A percentile compares a stretch with the other conserved stretches of the same genome.
phyloP scores from a whole-genome alignment of 1,140 invertebrate species.

The Pseudoatta argentina region DNA sequence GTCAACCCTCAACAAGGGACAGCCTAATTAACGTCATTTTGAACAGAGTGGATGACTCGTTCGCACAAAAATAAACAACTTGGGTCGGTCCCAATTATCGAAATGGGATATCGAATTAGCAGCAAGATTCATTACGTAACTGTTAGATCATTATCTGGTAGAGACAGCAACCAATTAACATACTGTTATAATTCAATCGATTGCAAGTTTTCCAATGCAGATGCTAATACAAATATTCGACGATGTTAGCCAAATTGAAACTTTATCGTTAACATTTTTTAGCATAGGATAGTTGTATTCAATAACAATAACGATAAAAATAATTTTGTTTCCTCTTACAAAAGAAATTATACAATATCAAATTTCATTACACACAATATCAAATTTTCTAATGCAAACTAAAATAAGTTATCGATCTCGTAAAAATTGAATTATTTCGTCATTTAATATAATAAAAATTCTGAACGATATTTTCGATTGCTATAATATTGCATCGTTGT shows the following conservation, averaged over 20 bases:
- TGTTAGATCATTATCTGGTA: conserved; percentile 1
- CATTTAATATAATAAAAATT: neutral
- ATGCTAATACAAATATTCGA: conserved; percentile 12
- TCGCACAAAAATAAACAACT: conserved; percentile 62
- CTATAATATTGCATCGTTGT: neutral
- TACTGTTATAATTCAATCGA: neutral
- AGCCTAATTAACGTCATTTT: conserved; percentile 75
- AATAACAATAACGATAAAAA: neutral
- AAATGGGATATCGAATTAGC: conserved; percentile 67
- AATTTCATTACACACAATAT: neutral
- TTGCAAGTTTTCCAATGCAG: neutral
- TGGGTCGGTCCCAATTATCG: conserved; percentile 65
- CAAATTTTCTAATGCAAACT: neutral
- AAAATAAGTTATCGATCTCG: neutral
- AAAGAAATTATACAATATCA: neutral
- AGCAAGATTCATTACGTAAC: conserved; percentile 11
- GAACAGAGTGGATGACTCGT: conserved; percentile 52
- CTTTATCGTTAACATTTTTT: conserved; percentile 15
- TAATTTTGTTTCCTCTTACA: neutral
- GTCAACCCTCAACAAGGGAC: conserved; percentile 60
- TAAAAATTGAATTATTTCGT: neutral
- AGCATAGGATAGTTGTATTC: neutral
- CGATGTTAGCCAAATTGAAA: neutral
- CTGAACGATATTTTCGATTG: conserved; percentile 7
- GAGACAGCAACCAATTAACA: conserved; percentile 6